Evolutionary conservation across 2,888 invertebrate genomes (phyloP).

Genomic region (Drosophila mayaguana): DNA sequence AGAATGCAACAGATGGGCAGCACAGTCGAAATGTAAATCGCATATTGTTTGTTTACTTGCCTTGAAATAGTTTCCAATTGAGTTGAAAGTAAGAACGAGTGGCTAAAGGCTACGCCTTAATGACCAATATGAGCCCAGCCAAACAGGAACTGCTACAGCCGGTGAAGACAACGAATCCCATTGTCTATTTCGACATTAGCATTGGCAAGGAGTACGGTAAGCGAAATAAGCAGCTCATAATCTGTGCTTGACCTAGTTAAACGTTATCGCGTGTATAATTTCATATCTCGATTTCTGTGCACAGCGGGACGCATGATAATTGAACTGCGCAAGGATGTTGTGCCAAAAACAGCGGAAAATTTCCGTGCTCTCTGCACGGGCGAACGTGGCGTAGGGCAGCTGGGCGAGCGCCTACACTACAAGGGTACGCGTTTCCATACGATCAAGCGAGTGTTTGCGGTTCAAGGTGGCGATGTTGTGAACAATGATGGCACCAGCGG

Average conservation of each 20-base stretch:
- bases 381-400: constrained; percentile 90
- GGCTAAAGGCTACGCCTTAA: constrained; percentile 23
- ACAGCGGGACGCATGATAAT: constrained; percentile 94
- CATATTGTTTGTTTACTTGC: constrained; percentile 55
- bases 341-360: constrained; percentile 95
- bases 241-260: constrained; percentile 48
- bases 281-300: constrained; percentile 11
- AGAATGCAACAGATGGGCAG: constrained; percentile 35
- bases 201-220: constrained; percentile 90
- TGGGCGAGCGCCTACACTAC: constrained; percentile 92
- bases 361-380: constrained; percentile 97
- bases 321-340: constrained; percentile 93
- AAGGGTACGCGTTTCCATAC: constrained; percentile 93
- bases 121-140: constrained; percentile 53
- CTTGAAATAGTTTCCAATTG: constrained; percentile 10
- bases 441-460: constrained; percentile 95
- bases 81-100: constrained; percentile 1
- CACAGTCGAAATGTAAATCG: constrained; percentile 29
- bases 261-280: constrained; percentile 19
- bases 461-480: constrained; percentile 93
- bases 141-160: constrained; percentile 59
- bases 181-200: constrained; percentile 90
- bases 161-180: constrained; percentile 86
- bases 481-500: constrained; percentile 94
- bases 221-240: constrained; percentile 21